Conservation (phyloP, 2,888 invertebrate species). For the Oscheius sp. region DNA sequence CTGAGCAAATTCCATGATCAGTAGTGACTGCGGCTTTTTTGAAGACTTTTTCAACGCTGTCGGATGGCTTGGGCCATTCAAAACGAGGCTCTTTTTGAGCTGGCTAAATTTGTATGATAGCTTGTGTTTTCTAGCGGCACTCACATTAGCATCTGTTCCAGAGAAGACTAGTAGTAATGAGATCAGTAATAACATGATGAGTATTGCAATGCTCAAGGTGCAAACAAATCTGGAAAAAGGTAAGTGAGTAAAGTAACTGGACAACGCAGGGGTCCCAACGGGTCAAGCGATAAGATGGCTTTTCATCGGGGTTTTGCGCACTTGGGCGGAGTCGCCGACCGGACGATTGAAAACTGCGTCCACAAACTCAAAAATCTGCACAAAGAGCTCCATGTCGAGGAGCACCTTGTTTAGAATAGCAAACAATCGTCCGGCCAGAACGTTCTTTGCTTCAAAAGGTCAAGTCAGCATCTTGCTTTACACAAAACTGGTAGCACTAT, state of each 20-base stretch:
- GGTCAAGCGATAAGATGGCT: constrained; percentile 37
- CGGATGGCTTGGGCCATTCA: constrained; percentile 67
- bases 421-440: background rate
- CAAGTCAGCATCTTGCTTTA: too few relatives aligned
- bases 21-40: constrained; percentile 68
- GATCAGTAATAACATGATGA: constrained; percentile 47
- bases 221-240: constrained; percentile 46
- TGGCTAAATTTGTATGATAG: background rate
- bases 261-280: constrained; percentile 13
- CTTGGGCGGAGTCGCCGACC: constrained; percentile 31
- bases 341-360: constrained; percentile 29
- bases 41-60: constrained; percentile 61
- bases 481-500: too few relatives aligned
- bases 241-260: background rate
- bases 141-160: constrained; percentile 30
- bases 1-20: constrained; percentile 72
- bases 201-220: constrained; percentile 42
- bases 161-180: constrained; percentile 34
- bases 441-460: too few relatives aligned
- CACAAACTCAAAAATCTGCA: constrained; percentile 24
- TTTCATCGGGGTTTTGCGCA: constrained; percentile 34
- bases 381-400: constrained; percentile 19
- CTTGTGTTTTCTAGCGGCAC: background rate
- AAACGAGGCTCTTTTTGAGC: constrained; percentile 4
- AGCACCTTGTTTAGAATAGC: constrained; percentile 17